Evolutionary conservation across 2,888 invertebrate genomes (phyloP).

Genomic region (Asteroscopus sphinx): DNA sequence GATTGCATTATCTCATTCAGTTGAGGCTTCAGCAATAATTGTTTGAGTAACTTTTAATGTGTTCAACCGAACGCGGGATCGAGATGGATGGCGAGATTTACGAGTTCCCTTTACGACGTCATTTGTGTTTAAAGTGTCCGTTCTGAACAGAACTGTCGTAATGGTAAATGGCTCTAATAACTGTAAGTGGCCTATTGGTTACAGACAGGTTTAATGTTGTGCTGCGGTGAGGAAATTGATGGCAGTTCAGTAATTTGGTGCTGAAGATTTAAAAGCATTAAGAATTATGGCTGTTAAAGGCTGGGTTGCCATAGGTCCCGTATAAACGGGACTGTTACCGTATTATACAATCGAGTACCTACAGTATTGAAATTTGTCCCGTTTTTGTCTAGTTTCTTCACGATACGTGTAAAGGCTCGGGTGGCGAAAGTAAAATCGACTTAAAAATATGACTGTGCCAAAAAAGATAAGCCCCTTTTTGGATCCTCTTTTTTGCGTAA

Average conservation of each 20-base stretch:
- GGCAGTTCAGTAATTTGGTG: conserved; percentile 1
- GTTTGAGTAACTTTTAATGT: conserved; percentile 47
- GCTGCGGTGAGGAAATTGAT: conserved; percentile 1
- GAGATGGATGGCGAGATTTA: conserved; percentile 44
- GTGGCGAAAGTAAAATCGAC: too few relatives aligned
- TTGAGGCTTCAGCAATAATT: conserved; percentile 25
- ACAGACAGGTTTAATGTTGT: conserved; percentile 24
- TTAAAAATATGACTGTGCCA: too few relatives aligned
- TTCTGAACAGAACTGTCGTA: conserved; percentile 40
- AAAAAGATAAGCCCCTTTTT: too few relatives aligned
- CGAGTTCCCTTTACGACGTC: conserved; percentile 45
- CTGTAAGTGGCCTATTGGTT: conserved; percentile 38
- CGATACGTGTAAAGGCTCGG: too few relatives aligned
- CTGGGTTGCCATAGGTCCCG: too few relatives aligned
- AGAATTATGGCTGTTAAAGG: too few relatives aligned
- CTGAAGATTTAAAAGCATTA: neutral
- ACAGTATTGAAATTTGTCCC: too few relatives aligned
- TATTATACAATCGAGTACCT: too few relatives aligned
- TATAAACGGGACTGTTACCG: too few relatives aligned
- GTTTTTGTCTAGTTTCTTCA: too few relatives aligned
- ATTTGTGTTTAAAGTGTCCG: conserved; percentile 46
- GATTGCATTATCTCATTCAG: neutral
- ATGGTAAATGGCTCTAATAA: conserved; percentile 49
- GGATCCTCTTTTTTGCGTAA: too few relatives aligned
- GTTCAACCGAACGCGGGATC: conserved; percentile 24